Evolutionary conservation across 2,113 vertebrate species (phyloP).

Genomic region (Microtus richardsoni): DNA sequence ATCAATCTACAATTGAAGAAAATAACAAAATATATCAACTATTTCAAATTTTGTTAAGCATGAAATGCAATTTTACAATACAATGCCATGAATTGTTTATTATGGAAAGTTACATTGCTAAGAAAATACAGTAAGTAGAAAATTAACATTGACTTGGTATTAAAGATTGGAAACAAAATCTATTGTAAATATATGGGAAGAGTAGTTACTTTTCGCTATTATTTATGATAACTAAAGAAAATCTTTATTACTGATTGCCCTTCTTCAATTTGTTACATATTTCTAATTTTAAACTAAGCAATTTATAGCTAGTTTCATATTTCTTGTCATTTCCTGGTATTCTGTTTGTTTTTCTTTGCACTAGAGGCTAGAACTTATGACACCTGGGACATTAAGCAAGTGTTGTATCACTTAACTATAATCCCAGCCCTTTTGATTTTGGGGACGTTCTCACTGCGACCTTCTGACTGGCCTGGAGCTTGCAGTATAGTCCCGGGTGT

Average conservation of each 20-base stretch:
- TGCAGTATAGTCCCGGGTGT: fast-evolving
- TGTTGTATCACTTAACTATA: not conserved
- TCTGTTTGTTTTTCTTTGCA: not conserved
- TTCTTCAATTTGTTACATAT: not conserved
- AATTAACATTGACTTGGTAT: not conserved
- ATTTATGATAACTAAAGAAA: not conserved
- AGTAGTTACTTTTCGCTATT: not conserved
- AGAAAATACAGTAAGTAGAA: not conserved
- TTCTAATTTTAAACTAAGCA: not conserved
- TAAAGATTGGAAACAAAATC: not conserved
- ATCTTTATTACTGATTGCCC: not conserved
- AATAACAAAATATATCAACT: not conserved
- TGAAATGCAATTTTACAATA: not conserved
- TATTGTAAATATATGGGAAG: not conserved
- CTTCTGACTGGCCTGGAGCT: not conserved
- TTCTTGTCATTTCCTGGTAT: not conserved
- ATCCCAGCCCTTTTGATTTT: not conserved
- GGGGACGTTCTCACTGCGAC: not conserved
- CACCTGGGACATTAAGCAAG: not conserved
- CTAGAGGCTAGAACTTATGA: not conserved
- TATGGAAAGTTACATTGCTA: not conserved
- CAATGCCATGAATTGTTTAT: not conserved
- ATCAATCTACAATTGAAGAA: not conserved
- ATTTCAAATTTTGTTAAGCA: constrained; percentile 7
- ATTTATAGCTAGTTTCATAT: not conserved